Evolutionary conservation across 2,888 invertebrate species (phyloP), one percentile per base, ranked within the genome.

Genomic region (Tipula lateralis): DNA sequence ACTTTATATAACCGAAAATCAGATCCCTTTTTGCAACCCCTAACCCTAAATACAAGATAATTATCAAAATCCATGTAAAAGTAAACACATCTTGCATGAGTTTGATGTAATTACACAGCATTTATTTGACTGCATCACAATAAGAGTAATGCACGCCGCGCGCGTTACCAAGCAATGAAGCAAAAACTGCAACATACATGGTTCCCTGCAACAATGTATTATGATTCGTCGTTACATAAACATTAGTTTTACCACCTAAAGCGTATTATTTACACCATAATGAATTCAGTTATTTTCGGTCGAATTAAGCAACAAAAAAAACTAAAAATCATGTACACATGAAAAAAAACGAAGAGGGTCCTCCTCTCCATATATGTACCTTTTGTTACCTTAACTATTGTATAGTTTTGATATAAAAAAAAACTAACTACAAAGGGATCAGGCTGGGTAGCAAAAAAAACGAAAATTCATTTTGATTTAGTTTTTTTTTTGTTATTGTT

Each of bases 241-340:
- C 82, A 82, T 82, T 82, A 82, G 82, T 82, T 32, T 82, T 82
- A 82, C 82, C 82, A 82, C 82, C 82, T 82, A 82, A 82, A 82
- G 82, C 82, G 82, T 30, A 82, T 82, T 82, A 82, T 82, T 82
- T 82, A 82, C 82, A 82, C 82, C 82, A 82, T 82, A 82, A 82
- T 82, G 82, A 82, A 82, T 82, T 82, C 16, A 9, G 66, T 66
- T 66, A 66, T 66, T 9, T 19, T 66, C 66, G 66, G 66, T 66
- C 66, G 66, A 66, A 66, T 66, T 66, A 66, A 66, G 24, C 19
- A 24, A 66, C 4, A 24, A 66, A 66, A 19, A 9, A 50, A 50
- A 19, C 16, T 4, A 19, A 50, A 50, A 66, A 19, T 66, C 66
- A 24, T 66, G 24, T 24, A 66, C 24, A n/a, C n/a, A n/a, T n/a